phyloP scores from a whole-genome alignment of 2,797 vertebrate genomes.

The Paratrypauchen microcephalus region DNA sequence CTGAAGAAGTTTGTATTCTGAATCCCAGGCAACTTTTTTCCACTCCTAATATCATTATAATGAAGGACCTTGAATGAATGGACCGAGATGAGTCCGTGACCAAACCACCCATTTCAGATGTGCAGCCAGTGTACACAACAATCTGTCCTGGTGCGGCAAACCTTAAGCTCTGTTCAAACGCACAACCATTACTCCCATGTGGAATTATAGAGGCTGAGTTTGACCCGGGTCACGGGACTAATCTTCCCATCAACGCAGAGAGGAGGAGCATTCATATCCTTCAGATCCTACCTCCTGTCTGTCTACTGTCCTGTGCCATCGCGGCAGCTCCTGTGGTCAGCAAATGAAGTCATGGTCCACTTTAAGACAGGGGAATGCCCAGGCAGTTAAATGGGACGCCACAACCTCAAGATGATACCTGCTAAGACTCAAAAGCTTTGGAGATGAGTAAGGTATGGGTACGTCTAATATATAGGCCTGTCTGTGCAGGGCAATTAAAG shows the following conservation, averaged over 20 bases:
- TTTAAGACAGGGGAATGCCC: constrained; percentile 5
- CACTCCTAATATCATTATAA: background rate
- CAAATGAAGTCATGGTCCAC: background rate
- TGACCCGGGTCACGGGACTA: constrained; percentile 68
- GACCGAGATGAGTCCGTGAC: constrained; percentile 9
- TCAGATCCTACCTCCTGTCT: background rate
- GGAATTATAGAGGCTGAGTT: constrained; percentile 63
- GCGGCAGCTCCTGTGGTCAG: background rate
- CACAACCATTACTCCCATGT: constrained; percentile 67
- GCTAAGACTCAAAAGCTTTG: background rate
- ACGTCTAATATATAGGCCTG: background rate
- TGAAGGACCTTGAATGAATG: background rate
- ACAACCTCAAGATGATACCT: background rate
- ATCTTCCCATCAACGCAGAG: constrained; percentile 66
- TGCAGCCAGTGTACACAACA: constrained; percentile 61
- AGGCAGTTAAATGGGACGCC: background rate
- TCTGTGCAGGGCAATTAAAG: no score
- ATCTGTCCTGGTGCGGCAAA: background rate
- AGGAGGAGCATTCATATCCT: constrained; percentile 1
- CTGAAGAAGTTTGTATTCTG: no score
- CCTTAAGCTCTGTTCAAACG: constrained; percentile 41
- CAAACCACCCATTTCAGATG: constrained; percentile 56
- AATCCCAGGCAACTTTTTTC: background rate
- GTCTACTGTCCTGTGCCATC: constrained; percentile 3
- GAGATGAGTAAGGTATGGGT: background rate